Conservation (phyloP, 2,797 vertebrate species). For the Spinibarbus caldwelli region DNA sequence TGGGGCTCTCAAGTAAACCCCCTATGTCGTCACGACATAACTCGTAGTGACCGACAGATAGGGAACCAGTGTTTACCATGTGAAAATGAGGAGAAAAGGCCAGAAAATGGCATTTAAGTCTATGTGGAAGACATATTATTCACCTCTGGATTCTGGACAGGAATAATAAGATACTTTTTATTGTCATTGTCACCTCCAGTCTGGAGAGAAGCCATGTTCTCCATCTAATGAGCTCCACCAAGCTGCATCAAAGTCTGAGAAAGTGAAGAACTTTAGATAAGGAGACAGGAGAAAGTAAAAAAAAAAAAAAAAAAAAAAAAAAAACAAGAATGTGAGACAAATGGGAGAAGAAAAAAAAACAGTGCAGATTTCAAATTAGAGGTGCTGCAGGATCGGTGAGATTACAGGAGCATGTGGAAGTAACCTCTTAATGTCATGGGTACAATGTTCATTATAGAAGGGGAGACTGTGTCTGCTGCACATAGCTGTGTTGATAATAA, state of each 20-base stretch:
- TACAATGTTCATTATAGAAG: conserved; percentile 1
- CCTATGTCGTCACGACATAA: too few species aligned
- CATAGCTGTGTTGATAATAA: neutral
- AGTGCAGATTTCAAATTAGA: conserved; percentile 34
- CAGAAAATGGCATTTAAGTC: neutral
- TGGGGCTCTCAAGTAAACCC: too few species aligned
- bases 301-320: neutral
- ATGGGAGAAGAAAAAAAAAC: neutral
- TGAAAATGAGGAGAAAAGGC: neutral
- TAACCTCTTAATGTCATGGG: neutral
- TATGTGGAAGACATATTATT: neutral
- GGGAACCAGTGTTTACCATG: neutral
- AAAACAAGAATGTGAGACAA: neutral
- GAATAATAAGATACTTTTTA: conserved; percentile 38
- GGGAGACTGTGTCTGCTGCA: neutral
- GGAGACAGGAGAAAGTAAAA: neutral
- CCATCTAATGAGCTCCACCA: conserved; percentile 67
- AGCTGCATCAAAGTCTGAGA: conserved; percentile 57
- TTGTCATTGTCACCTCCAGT: conserved; percentile 12
- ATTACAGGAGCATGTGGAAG: neutral
- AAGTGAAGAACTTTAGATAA: conserved; percentile 38
- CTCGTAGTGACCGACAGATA: too few species aligned
- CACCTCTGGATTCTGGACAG: neutral
- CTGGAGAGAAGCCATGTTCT: conserved; percentile 34
- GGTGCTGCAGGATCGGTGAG: conserved; percentile 13